phyloP scores from a whole-genome alignment of 1,140 invertebrate genomes.

The Brachionus asplanchnoidis region DNA sequence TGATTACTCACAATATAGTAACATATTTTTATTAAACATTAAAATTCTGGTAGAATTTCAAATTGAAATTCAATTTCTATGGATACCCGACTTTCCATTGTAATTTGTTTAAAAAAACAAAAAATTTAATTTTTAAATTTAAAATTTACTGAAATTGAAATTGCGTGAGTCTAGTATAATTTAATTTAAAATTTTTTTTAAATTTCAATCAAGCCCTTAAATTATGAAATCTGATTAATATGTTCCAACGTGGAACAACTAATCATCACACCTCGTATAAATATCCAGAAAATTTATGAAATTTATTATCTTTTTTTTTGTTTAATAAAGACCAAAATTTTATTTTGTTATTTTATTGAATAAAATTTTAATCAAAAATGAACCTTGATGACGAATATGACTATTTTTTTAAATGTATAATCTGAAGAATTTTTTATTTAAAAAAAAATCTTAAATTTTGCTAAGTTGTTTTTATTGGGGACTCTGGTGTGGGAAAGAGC shows the following conservation, averaged over 20 bases:
- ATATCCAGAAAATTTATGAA: neutral
- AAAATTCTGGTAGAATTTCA: neutral
- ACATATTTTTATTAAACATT: neutral
- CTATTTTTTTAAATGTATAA: conserved; percentile 98
- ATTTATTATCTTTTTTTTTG: neutral
- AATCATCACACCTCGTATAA: neutral
- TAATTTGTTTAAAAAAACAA: neutral
- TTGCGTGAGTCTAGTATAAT: no score
- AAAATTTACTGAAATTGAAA: neutral
- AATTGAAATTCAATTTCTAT: neutral
- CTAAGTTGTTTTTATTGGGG: conserved; percentile 98
- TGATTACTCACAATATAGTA: neutral
- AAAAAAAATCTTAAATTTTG: conserved; percentile 53
- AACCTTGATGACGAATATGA: conserved; percentile 90
- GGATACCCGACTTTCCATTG: neutral
- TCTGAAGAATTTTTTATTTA: conserved; percentile 9
- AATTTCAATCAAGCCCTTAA: neutral
- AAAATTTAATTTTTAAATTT: neutral
- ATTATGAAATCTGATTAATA: neutral
- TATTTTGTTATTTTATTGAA: conserved; percentile 7
- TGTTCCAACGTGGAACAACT: neutral
- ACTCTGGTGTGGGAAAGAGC: conserved; percentile 98
- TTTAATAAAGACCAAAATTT: neutral
- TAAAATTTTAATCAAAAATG: conserved; percentile 10
- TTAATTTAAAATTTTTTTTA: neutral